Conservation (phyloP, 2,888 invertebrate genomes). For the Dione juno region DNA sequence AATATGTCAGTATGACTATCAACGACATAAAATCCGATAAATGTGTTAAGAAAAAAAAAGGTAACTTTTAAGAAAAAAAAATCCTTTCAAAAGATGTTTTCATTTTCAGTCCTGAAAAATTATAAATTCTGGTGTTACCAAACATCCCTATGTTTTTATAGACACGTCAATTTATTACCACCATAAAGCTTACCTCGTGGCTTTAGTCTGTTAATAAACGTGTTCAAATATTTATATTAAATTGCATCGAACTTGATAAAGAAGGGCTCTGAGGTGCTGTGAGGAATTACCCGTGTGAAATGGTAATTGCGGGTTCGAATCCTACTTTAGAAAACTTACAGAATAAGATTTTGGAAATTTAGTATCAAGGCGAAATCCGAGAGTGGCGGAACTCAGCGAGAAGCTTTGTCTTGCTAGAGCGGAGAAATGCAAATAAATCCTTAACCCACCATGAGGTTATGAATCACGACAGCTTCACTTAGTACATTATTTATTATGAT, state of each 20-base stretch:
- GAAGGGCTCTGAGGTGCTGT: background rate
- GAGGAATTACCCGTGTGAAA: no score
- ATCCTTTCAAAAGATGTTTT: background rate
- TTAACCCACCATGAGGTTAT: no score
- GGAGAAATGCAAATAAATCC: background rate
- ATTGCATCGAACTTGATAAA: background rate
- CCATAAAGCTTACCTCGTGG: conserved; percentile 28
- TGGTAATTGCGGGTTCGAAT: no score
- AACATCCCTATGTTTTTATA: conserved; percentile 26
- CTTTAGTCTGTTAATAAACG: conserved; percentile 25
- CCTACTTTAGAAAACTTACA: no score
- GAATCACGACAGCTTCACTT: no score
- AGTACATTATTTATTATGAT: no score
- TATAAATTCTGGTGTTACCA: background rate
- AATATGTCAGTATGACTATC: no score
- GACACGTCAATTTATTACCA: conserved; percentile 20
- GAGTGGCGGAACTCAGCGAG: background rate
- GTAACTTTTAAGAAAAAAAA: no score
- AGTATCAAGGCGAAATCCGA: no score
- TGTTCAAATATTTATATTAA: conserved; percentile 6
- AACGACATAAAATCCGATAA: no score
- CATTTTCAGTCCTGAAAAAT: background rate
- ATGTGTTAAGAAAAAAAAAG: background rate
- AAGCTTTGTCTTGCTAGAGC: background rate
- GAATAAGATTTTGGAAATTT: no score